Base-by-base conservation (phyloP, 2,888 invertebrate genomes). In the Lampropteryx suffumata region DNA sequence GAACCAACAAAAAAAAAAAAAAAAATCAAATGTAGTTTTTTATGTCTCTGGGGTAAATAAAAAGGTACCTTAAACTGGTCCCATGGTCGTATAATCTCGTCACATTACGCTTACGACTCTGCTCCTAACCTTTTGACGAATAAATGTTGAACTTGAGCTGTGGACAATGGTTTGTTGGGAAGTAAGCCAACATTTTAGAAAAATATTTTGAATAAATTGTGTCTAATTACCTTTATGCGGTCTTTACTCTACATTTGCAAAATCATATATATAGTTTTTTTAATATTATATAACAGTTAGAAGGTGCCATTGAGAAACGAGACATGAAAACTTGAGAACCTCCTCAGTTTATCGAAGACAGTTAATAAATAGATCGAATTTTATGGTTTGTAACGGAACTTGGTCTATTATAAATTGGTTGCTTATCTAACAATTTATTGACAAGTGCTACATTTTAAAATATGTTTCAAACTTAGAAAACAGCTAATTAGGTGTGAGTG, bases 1-100 rank as follows among this genome's bases (percentile, higher is more conserved):
- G 65, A 68, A 66, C 67, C 59, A 48, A 65, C 17, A 65, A 68
- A 67, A 59, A 61, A 17, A 17, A 17, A 59, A 57, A 52, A 58
- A 56, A 59, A 64, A 65, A 63, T 66, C 58, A 72, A 70, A 62
- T 59, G 64, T 64, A 68, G 67, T 74, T 74, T 78, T 73, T 68
- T 73, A 73, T 70, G 65, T 61, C 50, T 60, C 52, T 55, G 55
- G 72, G 65, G 62, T 62, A 66, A 67, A 73, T 74, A 73, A 79
- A 73, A 76, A 71, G 12, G 64, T 67, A 62, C 53, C 63, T 71
- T 62, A 73, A 74, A 69, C 70, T 67, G 72, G 71, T 71, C 69
- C 62, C 51, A 46, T 56, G 72, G 64, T 79, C 81, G 78, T 81
- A 79, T 80, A 67, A 64, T 60, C 69, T 72, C 70, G 71, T 72